Evolutionary conservation across 2,797 vertebrate genomes (phyloP), one percentile per base, ranked within the genome.

Genomic region (Scolopax bukidnonensis): DNA sequence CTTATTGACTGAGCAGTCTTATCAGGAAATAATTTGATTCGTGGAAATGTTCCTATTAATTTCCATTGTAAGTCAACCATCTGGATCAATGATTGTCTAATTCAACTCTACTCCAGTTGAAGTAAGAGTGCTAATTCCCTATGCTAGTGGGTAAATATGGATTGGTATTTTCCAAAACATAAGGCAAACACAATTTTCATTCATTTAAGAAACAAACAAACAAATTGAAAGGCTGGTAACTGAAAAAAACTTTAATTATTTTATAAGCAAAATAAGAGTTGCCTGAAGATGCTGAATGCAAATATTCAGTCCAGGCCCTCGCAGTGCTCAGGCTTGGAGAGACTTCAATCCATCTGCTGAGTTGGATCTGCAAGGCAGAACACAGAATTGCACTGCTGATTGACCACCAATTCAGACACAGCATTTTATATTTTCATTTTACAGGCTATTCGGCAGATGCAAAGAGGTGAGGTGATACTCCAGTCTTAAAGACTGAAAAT

Each of bases 1-100:
- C 25, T 93, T 94, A 95, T 77, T 93, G 95, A 93, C 80, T 84
- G 56, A 95, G 19, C 43, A 51, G 24, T 47, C 61, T 90, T 91
- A 95, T 60, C 50, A 76, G 38, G 68, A 90, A 93, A 91, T 90
- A 96, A 96, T 93, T 86, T 79, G 70, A 95, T 96, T 92, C 13
- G 53, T 20, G 60, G n/a, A 91, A 95, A 81, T 81, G 48, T 57
- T 91, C 54, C 54, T 95, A 83, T 91, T 96, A 76, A 93, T 95
- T 92, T 81, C 67, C 50, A 40, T 87, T 77, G 48, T 77, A 92
- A 89, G 56, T 77, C 65, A 88, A 28, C 64, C 47, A 63, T 65
- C 63, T 91, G 91, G 82, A 96, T 93, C 70, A 90, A 94, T 96
- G 59, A 77, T 48, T 85, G 60, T 88, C 51, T 94, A 91, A 94